A percentile compares a stretch with the other conserved stretches of the same genome.
Evolutionary conservation across 2,113 vertebrate species (phyloP).

Genomic region (Glaucomys volans): DNA sequence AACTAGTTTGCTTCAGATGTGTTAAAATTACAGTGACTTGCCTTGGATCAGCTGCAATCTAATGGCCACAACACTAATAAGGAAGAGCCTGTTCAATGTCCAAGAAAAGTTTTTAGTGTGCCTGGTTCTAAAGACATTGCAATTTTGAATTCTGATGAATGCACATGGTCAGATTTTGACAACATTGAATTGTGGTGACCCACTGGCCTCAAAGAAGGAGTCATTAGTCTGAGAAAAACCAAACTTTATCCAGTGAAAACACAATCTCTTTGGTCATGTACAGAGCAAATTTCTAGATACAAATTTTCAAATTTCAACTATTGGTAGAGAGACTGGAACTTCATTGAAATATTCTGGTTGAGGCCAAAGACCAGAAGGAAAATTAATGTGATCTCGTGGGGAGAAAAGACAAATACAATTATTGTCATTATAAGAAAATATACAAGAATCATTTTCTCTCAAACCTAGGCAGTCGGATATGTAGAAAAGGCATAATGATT

Average conservation of each 20-base stretch:
- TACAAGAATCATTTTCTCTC: background rate
- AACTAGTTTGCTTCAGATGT: background rate
- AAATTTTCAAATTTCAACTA: slow-evolving; percentile 20
- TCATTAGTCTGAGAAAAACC: background rate
- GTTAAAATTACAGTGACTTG: background rate
- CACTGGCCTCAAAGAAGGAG: background rate
- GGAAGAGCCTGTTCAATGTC: background rate
- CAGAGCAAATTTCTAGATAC: background rate
- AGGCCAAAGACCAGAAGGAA: background rate
- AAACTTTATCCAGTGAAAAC: slow-evolving; percentile 1
- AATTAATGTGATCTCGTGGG: background rate
- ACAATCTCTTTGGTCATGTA: slow-evolving; percentile 1
- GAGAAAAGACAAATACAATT: background rate
- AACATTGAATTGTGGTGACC: background rate
- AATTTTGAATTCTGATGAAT: background rate
- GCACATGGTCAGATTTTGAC: background rate
- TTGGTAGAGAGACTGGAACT: background rate
- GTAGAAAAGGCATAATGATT: background rate
- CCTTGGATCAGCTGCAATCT: background rate
- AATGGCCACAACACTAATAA: background rate
- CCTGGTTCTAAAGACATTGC: background rate
- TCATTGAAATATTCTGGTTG: slow-evolving; percentile 6
- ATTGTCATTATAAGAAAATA: slow-evolving; percentile 12
- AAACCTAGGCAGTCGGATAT: background rate
- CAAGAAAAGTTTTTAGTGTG: background rate